Evolutionary conservation across 2,113 vertebrate species (phyloP), one percentile per base, ranked within the genome.

Genomic region (Ophthalmolycus amberensis): DNA sequence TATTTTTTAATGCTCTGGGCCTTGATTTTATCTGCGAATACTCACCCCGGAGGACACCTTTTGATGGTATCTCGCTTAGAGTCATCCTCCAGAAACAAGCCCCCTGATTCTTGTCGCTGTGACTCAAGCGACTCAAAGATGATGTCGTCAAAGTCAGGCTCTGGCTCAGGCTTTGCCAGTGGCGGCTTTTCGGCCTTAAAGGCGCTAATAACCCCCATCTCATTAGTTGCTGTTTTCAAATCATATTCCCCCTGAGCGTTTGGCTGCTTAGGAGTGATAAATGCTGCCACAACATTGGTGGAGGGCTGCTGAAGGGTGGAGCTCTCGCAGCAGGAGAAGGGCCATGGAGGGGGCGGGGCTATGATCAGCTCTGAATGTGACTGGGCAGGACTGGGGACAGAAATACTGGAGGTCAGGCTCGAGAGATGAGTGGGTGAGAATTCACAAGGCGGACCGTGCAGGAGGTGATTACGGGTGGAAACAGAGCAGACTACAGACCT

Each of bases 321-420:
- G 59, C 22, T 78, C 75, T 93, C 93, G 11, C 69, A 29, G 80
- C 87, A 85, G 67, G 93, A 90, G 86, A 95, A 94, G 2, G 94
- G 94, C 93, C 94, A 94, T 0, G 94, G 94, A 75, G 94, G 94
- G 72, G 94, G 93, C 18, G 90, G 92, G 3, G 92, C 92, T 92
- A 94, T 60, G 67, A 94, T 93, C 71, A 90, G 86, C 89, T 94
- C 88, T 69, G 90, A 86, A 68, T 48, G 58, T 52, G 88, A 75
- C 54, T 74, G 85, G 73, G 71, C 74, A 44, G 81, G 85, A 91
- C 95, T 96, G 91, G 75, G 85, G 89, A 89, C 86, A 95, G 77
- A 94, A 88, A 94, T 63, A 85, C 59, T 40, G 73, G 64, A 44
- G 75, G 83, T 95, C 90, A 95, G 87, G 84, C 73, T 75, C 20